These are phyloP conservation scores for Tachina fera DNA, from an alignment of 2,888 invertebrate species.

Conservation along the genomic window DNA sequence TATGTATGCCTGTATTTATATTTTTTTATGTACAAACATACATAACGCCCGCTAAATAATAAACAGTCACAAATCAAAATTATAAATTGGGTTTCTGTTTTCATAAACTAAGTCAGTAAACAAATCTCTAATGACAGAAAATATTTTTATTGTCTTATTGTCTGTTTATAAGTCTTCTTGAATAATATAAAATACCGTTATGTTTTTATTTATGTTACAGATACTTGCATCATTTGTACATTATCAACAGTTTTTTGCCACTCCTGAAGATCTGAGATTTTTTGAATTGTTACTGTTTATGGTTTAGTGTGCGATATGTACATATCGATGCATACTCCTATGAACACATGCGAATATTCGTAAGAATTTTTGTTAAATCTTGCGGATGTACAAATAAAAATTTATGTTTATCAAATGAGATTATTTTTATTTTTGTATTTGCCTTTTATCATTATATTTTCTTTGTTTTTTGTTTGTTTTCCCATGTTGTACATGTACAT, in stretches of 20 bases:
- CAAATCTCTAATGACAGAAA: too few relatives aligned
- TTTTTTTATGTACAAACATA: background rate
- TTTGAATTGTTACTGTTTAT: too few relatives aligned
- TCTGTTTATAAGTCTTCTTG: too few relatives aligned
- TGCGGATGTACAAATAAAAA: constrained; percentile 26
- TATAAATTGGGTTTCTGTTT: too few relatives aligned
- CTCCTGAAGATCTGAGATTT: too few relatives aligned
- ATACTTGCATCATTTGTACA: too few relatives aligned
- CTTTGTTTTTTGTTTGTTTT: constrained; percentile 33
- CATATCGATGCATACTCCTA: background rate
- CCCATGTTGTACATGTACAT: background rate
- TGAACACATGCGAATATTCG: background rate
- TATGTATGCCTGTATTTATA: background rate
- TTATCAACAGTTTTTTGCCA: too few relatives aligned
- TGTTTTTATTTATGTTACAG: too few relatives aligned
- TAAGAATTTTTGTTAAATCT: constrained; percentile 13
- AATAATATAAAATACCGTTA: too few relatives aligned
- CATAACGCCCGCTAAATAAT: background rate
- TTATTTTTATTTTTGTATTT: constrained; percentile 26
- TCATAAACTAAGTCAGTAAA: too few relatives aligned
- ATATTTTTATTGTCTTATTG: too few relatives aligned
- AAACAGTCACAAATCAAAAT: too few relatives aligned
- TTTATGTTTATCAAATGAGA: constrained; percentile 32
- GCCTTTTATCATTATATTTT: constrained; percentile 6
- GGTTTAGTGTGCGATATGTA: background rate